Evolutionary conservation across 2,113 vertebrate genomes (phyloP).

Genomic region (Apteryx owenii): DNA sequence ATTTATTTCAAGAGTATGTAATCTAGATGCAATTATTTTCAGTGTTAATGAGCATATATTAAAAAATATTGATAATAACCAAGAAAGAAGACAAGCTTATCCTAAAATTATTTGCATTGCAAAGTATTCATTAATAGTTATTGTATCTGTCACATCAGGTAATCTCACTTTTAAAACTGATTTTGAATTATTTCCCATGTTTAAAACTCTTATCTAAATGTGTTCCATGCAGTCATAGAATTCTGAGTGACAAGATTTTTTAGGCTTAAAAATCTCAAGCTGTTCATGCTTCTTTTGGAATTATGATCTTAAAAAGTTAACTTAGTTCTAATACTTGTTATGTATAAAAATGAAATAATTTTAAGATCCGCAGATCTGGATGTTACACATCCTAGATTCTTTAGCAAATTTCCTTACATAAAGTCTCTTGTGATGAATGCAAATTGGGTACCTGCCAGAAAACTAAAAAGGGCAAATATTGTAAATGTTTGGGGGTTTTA

Average conservation of each 20-base stretch:
- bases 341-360: neutral
- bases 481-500: neutral
- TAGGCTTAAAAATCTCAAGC: neutral
- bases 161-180: neutral
- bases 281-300: neutral
- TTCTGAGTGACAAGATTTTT: neutral
- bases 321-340: neutral
- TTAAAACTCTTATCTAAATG: neutral
- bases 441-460: neutral
- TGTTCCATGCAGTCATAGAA: neutral
- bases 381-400: neutral
- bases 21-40: neutral
- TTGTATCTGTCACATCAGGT: neutral
- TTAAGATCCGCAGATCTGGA: neutral
- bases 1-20: neutral
- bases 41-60: neutral
- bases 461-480: neutral
- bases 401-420: neutral
- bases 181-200: neutral
- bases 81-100: neutral
- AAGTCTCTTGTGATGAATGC: neutral
- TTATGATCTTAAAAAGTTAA: neutral
- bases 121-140: neutral
- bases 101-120: neutral
- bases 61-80: neutral